These are phyloP conservation scores for Diaperis boleti DNA, from an alignment of 2,888 invertebrate genomes.

Conservation along the genomic window DNA sequence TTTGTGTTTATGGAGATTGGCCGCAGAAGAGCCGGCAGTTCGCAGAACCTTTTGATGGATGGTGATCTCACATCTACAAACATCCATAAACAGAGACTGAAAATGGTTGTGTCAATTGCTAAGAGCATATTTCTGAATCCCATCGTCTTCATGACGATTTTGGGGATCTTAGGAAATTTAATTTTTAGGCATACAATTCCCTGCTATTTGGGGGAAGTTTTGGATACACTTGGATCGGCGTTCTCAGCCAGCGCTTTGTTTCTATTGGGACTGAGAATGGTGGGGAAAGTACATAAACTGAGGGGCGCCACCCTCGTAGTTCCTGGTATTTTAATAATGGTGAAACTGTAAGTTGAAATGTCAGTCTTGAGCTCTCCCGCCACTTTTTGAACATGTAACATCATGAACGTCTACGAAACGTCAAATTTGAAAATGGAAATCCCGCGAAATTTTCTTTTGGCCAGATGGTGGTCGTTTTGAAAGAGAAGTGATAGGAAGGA, in stretches of 20 bases:
- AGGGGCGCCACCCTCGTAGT: slow-evolving; percentile 83
- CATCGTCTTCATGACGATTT: slow-evolving; percentile 90
- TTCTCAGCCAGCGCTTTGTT: slow-evolving; percentile 94
- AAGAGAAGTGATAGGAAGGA: too few species aligned
- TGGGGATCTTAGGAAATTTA: slow-evolving; percentile 89
- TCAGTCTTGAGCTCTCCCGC: too few species aligned
- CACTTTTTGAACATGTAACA: too few species aligned
- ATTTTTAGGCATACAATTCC: slow-evolving; percentile 85
- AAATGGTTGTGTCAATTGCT: slow-evolving; percentile 63
- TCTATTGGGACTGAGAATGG: slow-evolving; percentile 90
- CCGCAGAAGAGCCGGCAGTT: slow-evolving; percentile 65
- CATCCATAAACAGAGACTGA: slow-evolving; percentile 58
- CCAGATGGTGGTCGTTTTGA: too few species aligned
- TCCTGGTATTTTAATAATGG: slow-evolving; percentile 88
- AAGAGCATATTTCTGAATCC: slow-evolving; percentile 89
- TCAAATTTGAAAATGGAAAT: too few species aligned
- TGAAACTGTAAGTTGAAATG: slow-evolving; percentile 82
- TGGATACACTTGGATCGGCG: slow-evolving; percentile 86
- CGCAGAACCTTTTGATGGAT: slow-evolving; percentile 52
- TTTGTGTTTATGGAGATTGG: slow-evolving; percentile 89
- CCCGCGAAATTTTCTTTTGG: too few species aligned
- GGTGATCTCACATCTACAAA: slow-evolving; percentile 49
- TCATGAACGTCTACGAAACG: too few species aligned
- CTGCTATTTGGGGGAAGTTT: slow-evolving; percentile 77
- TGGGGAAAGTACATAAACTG: slow-evolving; percentile 86